Conservation (phyloP, 2,888 invertebrate genomes). For the Hipparchia sbordonii region DNA sequence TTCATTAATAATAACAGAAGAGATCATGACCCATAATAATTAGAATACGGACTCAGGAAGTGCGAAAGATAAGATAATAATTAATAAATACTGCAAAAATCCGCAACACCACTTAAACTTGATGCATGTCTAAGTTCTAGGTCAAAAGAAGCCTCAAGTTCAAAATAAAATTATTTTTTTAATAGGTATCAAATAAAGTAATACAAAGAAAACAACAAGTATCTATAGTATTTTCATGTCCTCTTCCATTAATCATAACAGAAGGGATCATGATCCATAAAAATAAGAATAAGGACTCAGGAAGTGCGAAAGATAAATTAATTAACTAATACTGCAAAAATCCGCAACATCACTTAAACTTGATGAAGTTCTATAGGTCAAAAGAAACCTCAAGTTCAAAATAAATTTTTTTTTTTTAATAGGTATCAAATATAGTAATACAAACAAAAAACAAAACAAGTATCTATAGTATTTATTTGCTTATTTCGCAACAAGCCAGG, state of each 20-base stretch:
- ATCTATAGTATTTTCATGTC: background rate
- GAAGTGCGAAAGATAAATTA: too few relatives aligned
- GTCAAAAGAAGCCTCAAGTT: background rate
- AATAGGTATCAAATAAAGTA: background rate
- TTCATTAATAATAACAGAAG: too few relatives aligned
- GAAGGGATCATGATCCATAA: too few relatives aligned
- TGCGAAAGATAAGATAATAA: too few relatives aligned
- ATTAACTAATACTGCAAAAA: too few relatives aligned
- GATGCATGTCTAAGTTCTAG: background rate
- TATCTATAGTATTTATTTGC: background rate
- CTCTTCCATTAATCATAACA: too few relatives aligned
- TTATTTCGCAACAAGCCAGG: conserved; percentile 18
- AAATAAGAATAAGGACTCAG: too few relatives aligned
- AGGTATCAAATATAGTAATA: background rate
- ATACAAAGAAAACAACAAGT: conserved; percentile 10
- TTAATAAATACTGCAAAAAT: too few relatives aligned
- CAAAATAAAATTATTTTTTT: background rate
- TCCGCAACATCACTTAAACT: background rate
- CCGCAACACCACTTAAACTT: background rate
- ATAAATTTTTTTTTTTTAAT: background rate
- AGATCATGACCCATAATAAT: too few relatives aligned
- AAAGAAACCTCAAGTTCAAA: background rate
- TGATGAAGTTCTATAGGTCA: background rate
- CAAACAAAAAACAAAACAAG: conserved; percentile 9
- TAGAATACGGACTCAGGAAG: too few relatives aligned